phyloP scores from a whole-genome alignment of 2,888 invertebrate species.

The Chrysopilus asiliformis region DNA sequence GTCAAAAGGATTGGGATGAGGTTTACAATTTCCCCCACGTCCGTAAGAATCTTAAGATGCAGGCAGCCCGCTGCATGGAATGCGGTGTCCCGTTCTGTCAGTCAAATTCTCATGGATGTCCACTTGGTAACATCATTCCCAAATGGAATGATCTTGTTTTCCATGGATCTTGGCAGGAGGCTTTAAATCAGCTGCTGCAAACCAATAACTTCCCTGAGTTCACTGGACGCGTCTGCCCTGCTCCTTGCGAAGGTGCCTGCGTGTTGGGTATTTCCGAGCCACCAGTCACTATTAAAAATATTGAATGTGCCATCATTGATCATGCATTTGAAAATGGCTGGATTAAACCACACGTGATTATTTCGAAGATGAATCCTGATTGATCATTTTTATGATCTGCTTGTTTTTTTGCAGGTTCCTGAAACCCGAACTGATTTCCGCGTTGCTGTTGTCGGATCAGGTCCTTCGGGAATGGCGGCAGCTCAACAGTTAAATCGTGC shows the following conservation, averaged over 20 bases:
- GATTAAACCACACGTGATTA: constrained; percentile 61
- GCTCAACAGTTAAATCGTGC: constrained; percentile 92
- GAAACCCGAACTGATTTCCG: constrained; percentile 59
- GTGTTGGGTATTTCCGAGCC: constrained; percentile 92
- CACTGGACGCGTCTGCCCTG: constrained; percentile 87
- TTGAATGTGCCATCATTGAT: constrained; percentile 98
- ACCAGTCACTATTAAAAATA: constrained; percentile 96
- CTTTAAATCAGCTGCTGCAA: constrained; percentile 81
- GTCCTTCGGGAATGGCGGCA: constrained; percentile 88
- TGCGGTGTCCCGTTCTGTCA: constrained; percentile 99
- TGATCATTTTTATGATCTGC: too few species aligned
- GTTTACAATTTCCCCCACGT: constrained; percentile 82
- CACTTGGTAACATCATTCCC: constrained; percentile 95
- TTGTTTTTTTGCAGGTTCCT: constrained; percentile 44
- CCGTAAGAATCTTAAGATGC: constrained; percentile 73
- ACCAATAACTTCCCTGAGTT: constrained; percentile 99
- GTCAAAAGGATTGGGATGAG: constrained; percentile 93
- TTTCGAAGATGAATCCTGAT: too few species aligned
- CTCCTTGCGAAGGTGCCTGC: constrained; percentile 98
- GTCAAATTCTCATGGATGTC: constrained; percentile 83
- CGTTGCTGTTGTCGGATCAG: constrained; percentile 86
- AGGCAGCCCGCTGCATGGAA: constrained; percentile 96
- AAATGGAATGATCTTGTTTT: constrained; percentile 99
- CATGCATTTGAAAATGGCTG: constrained; percentile 93
- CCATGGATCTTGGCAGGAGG: constrained; percentile 87